These are phyloP conservation scores for Oxycera nigricornis DNA, from an alignment of 2,888 invertebrate species.

Conservation along the genomic window DNA sequence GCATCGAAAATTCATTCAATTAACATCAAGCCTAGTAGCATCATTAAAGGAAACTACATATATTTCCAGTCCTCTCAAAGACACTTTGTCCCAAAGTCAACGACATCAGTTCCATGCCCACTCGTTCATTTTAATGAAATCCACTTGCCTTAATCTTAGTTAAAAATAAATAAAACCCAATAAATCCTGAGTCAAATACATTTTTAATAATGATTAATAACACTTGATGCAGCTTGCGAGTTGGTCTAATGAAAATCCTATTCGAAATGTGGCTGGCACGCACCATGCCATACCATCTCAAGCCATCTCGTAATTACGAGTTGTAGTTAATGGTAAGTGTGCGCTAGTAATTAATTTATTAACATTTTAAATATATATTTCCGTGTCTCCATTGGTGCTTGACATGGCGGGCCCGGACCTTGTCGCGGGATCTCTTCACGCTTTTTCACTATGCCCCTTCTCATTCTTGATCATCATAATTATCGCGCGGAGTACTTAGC, in stretches of 20 bases:
- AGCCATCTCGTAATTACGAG: too few species aligned
- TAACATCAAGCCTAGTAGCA: too few species aligned
- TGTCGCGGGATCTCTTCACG: too few species aligned
- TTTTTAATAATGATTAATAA: background rate
- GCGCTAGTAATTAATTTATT: constrained; percentile 7
- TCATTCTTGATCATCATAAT: background rate
- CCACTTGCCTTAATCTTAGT: too few species aligned
- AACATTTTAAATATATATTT: background rate
- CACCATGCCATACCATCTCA: background rate
- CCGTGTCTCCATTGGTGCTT: background rate
- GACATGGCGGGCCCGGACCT: too few species aligned
- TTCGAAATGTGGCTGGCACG: background rate
- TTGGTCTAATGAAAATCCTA: background rate
- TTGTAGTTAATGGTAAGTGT: background rate
- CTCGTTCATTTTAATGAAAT: too few species aligned
- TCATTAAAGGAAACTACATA: too few species aligned
- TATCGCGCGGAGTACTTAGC: background rate
- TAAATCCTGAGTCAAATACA: background rate
- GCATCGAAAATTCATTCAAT: too few species aligned
- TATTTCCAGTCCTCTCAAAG: too few species aligned
- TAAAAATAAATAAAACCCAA: background rate
- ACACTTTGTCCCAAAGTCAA: too few species aligned
- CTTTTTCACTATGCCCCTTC: background rate
- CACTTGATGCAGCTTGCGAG: background rate
- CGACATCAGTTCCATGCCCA: too few species aligned